Evolutionary conservation across 2,797 vertebrate genomes (phyloP), one percentile per base, ranked within the genome.

Genomic region (Cossypha polioptera): DNA sequence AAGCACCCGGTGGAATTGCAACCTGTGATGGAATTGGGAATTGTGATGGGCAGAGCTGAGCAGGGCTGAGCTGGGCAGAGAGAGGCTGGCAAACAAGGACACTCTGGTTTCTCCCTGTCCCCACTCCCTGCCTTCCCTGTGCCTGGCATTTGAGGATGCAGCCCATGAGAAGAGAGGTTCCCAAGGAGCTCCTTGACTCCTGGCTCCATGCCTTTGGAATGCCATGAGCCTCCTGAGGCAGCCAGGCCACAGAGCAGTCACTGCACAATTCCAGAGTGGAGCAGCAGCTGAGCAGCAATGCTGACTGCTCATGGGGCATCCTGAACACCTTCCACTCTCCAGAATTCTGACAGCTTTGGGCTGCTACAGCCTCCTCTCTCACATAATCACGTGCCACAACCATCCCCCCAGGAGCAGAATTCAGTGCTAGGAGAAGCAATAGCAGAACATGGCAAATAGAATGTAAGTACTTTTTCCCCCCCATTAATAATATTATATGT

Each of bases 371-470:
- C 33, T 33, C 28, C 20, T 26, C 57, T 35, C 43, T 35, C 4
- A 1, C 18, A 9, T 3, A 33, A 50, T 17, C 5, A 0, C 33
- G 33, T 54, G 21, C n/a, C 28, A 35, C 20, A 63, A 18, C 6
- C 40, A 51, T 3, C 12, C 14, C 20, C 20, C 5, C 0, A 0
- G n/a, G 31, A 76, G 20, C 11, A 79, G n/a, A 71, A 42, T 18
- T 38, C 80, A 55, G 7, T 20, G 20, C 19, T 12, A 42, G 53
- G 3, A 85, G n/a, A 54, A 86, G 26, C 0, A 4, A 35, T 1
- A 33, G 65, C 9, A 66, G 10, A 54, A 40, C 15, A 40, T 16
- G 40, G 40, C 40, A 40, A 40, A 77, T 19, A 59, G 66, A 69
- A 42, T 15, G 16, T 4, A 54, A 57, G 16, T 5, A 13, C 2